These are phyloP conservation scores for Dicrurus megarhynchus DNA, from an alignment of 2,113 vertebrate genomes.

Conservation along the genomic window DNA sequence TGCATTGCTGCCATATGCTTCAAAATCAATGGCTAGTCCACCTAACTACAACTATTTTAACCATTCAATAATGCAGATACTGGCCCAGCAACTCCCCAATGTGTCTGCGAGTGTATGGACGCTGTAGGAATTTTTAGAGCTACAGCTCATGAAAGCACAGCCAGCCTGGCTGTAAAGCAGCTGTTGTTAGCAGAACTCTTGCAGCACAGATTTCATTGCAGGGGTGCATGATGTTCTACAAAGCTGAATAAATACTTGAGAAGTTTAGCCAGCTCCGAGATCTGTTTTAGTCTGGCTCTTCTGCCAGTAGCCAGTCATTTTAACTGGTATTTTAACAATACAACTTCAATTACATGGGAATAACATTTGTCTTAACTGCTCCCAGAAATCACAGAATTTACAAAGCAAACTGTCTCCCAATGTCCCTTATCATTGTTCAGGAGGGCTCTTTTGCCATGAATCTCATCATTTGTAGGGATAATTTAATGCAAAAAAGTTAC, in stretches of 20 bases:
- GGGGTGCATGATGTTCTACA: not conserved
- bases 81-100: not conserved
- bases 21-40: not conserved
- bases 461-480: not conserved
- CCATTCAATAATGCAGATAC: not conserved
- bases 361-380: not conserved
- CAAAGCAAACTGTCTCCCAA: not conserved
- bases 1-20: not conserved
- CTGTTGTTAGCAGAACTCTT: not conserved
- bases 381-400: not conserved
- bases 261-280: not conserved
- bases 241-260: not conserved
- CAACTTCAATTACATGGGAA: not conserved
- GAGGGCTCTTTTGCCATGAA: not conserved
- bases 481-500: not conserved
- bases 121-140: not conserved
- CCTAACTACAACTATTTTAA: not conserved
- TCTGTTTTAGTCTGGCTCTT: not conserved
- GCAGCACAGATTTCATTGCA: not conserved
- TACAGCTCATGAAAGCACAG: not conserved
- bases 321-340: slow-evolving; percentile 5
- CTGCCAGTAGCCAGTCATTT: not conserved
- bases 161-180: not conserved
- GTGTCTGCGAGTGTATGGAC: not conserved
- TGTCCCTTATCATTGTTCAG: not conserved